These are phyloP conservation scores for Epinephelus coioides DNA, from an alignment of 2,797 vertebrate genomes.

Conservation along the genomic window DNA sequence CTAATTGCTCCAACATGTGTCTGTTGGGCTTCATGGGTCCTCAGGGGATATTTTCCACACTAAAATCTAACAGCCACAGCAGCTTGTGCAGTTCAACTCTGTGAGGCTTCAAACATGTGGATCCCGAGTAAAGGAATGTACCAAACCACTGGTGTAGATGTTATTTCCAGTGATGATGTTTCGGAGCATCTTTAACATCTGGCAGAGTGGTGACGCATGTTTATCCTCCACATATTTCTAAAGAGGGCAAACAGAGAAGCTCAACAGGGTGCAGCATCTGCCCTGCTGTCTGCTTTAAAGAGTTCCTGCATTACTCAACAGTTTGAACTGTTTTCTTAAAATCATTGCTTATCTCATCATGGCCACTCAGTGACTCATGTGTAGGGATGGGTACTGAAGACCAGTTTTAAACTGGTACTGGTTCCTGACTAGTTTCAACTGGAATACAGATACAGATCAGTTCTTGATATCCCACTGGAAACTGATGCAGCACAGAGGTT, in stretches of 20 bases:
- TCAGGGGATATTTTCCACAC: conserved; percentile 16
- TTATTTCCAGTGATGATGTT: neutral
- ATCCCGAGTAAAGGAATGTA: neutral
- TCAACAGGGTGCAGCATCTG: conserved; percentile 11
- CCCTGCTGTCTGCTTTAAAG: neutral
- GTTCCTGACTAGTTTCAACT: neutral
- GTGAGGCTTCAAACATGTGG: neutral
- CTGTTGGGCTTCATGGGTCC: neutral
- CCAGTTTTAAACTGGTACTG: neutral
- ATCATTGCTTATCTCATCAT: neutral
- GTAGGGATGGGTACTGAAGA: neutral
- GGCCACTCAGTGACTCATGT: neutral
- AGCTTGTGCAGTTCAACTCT: neutral
- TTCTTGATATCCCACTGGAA: too few relatives aligned
- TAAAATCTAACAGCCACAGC: neutral
- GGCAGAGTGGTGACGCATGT: conserved; percentile 1
- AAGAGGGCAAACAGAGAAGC: neutral
- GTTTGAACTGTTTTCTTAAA: neutral
- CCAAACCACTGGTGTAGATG: neutral
- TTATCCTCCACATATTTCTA: conserved; percentile 14
- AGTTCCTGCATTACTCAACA: conserved; percentile 21
- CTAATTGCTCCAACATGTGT: conserved; percentile 28
- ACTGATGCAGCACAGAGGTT: too few relatives aligned
- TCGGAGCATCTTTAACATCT: neutral
- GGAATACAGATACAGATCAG: neutral